Percentiles rank a stretch among this genome's conserved stretches.
Conservation (phyloP, 1,140 invertebrate species). For the Hydropsyche tenuis region DNA sequence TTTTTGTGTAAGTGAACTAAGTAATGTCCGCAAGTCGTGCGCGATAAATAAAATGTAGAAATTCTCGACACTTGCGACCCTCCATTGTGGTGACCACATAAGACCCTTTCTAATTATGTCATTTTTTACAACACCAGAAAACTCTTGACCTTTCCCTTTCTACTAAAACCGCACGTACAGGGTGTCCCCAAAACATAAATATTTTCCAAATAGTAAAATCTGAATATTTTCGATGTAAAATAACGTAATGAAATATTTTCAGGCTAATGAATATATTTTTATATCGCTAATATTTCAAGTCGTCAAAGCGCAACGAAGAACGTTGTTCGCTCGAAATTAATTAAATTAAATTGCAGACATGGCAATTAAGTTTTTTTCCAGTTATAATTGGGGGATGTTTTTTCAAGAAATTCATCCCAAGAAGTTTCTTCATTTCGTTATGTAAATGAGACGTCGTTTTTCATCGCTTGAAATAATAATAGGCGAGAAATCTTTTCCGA, state of each 20-base stretch:
- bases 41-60: constrained; percentile 16
- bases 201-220: too few species aligned
- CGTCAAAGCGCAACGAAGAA: too few species aligned
- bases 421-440: constrained; percentile 11
- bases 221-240: too few species aligned
- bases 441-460: constrained; percentile 4
- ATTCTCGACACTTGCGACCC: constrained; percentile 8
- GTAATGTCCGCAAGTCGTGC: background rate
- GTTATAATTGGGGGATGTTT: background rate
- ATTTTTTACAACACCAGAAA: constrained; percentile 8
- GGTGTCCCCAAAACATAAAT: background rate
- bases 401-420: background rate
- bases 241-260: too few species aligned
- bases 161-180: background rate
- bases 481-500: too few species aligned
- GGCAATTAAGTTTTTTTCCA: background rate
- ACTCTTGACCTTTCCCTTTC: background rate
- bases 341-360: background rate
- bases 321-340: background rate
- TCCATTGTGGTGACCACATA: constrained; percentile 1
- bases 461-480: background rate
- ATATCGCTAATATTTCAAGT: too few species aligned
- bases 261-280: too few species aligned
- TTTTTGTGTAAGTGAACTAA: too few species aligned
- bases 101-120: constrained; percentile 10